Evolutionary conservation across 64 coral and sea anemone species (phyloP).

Genomic region (Orbicella faveolata): DNA sequence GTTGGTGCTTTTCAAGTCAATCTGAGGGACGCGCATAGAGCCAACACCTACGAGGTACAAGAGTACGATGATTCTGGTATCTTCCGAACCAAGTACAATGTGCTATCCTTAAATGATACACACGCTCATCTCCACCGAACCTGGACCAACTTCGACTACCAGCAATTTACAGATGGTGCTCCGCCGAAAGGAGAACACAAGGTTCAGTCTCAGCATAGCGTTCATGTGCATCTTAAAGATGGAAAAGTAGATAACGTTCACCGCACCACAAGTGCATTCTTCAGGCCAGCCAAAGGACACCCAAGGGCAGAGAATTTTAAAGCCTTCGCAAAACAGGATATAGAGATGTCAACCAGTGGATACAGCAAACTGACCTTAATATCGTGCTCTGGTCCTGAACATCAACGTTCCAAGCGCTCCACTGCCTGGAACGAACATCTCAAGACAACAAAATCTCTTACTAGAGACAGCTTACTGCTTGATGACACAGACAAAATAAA

Average conservation of each 20-base stretch:
- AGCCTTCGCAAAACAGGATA: constrained; percentile 48
- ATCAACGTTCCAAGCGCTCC: constrained; percentile 6
- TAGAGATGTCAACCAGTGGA: constrained; percentile 53
- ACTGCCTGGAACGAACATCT: background rate
- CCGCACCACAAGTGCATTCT: constrained; percentile 2
- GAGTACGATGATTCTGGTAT: constrained; percentile 86
- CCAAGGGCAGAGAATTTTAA: constrained; percentile 56
- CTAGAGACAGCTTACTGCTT: constrained; percentile 50
- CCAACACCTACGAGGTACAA: constrained; percentile 4
- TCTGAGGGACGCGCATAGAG: background rate
- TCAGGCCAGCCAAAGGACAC: constrained; percentile 26
- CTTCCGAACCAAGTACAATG: constrained; percentile 52
- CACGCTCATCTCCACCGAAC: constrained; percentile 44
- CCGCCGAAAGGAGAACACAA: constrained; percentile 59
- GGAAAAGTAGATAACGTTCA: constrained; percentile 5
- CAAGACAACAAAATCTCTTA: background rate
- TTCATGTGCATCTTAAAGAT: constrained; percentile 36
- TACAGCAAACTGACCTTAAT: constrained; percentile 46
- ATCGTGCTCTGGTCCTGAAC: constrained; percentile 1
- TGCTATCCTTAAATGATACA: constrained; percentile 25
- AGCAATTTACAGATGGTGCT: constrained; percentile 61
- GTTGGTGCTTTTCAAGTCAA: constrained; percentile 71
- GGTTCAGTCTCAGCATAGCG: constrained; percentile 20
- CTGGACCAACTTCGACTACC: constrained; percentile 76
- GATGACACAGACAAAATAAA: constrained; percentile 73